Evolutionary conservation across 2,113 vertebrate species (phyloP).

Genomic region (Urocitellus parryii): DNA sequence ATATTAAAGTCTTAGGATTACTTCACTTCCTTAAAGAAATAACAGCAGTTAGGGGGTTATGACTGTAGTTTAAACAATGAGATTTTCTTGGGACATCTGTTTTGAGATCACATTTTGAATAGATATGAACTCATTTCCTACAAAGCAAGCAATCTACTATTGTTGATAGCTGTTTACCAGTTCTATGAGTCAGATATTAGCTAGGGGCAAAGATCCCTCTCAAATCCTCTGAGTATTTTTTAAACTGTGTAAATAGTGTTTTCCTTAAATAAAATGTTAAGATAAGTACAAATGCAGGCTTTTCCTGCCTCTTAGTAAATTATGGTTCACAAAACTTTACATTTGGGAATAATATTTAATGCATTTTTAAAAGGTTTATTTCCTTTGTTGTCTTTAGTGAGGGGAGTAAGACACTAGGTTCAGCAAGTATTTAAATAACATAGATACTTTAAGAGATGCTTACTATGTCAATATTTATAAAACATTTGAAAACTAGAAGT

Average conservation of each 20-base stretch:
- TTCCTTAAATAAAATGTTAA: slow-evolving; percentile 85
- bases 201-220: slow-evolving; percentile 89
- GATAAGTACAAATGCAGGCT: slow-evolving; percentile 82
- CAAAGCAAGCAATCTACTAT: slow-evolving; percentile 90
- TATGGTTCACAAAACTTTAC: slow-evolving; percentile 68
- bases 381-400: slow-evolving; percentile 79
- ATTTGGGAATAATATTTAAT: slow-evolving; percentile 81
- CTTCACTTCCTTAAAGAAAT: slow-evolving; percentile 91
- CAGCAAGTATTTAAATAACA: slow-evolving; percentile 81
- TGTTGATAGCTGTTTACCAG: slow-evolving; percentile 93
- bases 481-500: slow-evolving; percentile 68
- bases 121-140: slow-evolving; percentile 94
- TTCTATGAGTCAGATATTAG: slow-evolving; percentile 89
- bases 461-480: slow-evolving; percentile 74
- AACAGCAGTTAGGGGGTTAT: slow-evolving; percentile 84
- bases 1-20: slow-evolving; percentile 85
- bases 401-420: slow-evolving; percentile 77
- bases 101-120: slow-evolving; percentile 92
- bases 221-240: slow-evolving; percentile 87
- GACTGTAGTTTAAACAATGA: slow-evolving; percentile 90
- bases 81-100: slow-evolving; percentile 94
- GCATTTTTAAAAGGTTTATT: slow-evolving; percentile 80
- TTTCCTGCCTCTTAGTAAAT: slow-evolving; percentile 83
- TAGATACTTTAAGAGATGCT: slow-evolving; percentile 79
- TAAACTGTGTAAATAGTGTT: slow-evolving; percentile 82